Conservation (phyloP, 2,113 vertebrate genomes). For the Heliornis fulica region DNA sequence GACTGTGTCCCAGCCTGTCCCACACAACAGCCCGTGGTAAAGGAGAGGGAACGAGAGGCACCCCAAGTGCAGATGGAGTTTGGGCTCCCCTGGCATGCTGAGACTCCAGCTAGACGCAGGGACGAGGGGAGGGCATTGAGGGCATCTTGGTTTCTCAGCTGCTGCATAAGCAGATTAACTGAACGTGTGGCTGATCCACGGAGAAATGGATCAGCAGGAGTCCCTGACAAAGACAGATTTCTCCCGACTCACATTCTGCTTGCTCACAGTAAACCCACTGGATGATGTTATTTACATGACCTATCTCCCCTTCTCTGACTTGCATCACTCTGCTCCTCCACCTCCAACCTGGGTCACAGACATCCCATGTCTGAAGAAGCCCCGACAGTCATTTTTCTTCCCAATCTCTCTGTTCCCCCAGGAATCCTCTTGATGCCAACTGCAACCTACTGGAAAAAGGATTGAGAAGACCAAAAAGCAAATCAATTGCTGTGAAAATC, state of each 20-base stretch:
- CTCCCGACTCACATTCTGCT: constrained; percentile 47
- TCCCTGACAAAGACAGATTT: constrained; percentile 33
- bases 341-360: neutral
- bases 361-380: neutral
- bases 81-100: neutral
- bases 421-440: neutral
- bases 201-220: constrained; percentile 48
- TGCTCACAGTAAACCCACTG: constrained; percentile 3
- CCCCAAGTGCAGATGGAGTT: neutral
- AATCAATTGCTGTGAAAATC: neutral
- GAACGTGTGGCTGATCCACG: neutral
- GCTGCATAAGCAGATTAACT: constrained; percentile 60
- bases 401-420: neutral
- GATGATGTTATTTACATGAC: neutral
- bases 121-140: constrained; percentile 36
- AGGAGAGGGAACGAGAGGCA: neutral
- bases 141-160: constrained; percentile 20
- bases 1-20: neutral
- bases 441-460: accelerated
- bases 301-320: neutral
- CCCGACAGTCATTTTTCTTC: neutral
- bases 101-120: neutral
- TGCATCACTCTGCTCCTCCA: neutral
- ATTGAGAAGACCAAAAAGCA: neutral
- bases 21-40: neutral